Evolutionary conservation across 2,888 invertebrate species (phyloP).

Genomic region (Malacosoma neustria): DNA sequence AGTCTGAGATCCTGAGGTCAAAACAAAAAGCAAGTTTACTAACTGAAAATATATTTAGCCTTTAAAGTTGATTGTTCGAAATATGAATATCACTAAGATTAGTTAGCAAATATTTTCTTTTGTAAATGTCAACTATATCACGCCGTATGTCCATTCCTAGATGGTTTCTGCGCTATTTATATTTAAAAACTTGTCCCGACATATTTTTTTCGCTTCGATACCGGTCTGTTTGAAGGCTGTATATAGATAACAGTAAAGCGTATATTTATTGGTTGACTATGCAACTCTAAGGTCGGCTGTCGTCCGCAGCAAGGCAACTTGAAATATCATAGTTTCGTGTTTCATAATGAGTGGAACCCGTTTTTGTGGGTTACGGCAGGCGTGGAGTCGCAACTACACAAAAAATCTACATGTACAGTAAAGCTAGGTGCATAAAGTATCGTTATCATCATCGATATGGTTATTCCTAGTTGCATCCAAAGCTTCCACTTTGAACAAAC

Average conservation of each 20-base stretch:
- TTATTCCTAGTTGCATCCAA: too few species aligned
- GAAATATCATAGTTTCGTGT: slow-evolving; percentile 67
- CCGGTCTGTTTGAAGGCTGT: slow-evolving; percentile 62
- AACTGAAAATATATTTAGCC: too few species aligned
- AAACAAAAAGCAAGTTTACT: too few species aligned
- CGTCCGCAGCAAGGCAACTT: slow-evolving; percentile 38
- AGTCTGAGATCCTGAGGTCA: too few species aligned
- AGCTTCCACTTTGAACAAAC: too few species aligned
- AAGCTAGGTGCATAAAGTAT: slow-evolving; percentile 1
- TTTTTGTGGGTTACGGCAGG: slow-evolving; percentile 44
- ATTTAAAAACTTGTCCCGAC: background rate
- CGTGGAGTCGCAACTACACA: slow-evolving; percentile 38
- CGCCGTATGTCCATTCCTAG: background rate
- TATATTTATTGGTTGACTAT: slow-evolving; percentile 60
- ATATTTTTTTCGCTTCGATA: slow-evolving; percentile 48
- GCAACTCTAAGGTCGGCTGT: slow-evolving; percentile 49
- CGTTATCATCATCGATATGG: background rate
- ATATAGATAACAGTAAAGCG: slow-evolving; percentile 67
- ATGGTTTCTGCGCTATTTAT: background rate
- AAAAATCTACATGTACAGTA: slow-evolving; percentile 5
- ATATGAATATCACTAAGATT: too few species aligned
- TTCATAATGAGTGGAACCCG: slow-evolving; percentile 69
- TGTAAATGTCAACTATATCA: background rate
- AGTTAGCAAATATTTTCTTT: too few species aligned
- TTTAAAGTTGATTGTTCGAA: too few species aligned